phyloP scores from a whole-genome alignment of 1,140 invertebrate species.

The Apis cerana region DNA sequence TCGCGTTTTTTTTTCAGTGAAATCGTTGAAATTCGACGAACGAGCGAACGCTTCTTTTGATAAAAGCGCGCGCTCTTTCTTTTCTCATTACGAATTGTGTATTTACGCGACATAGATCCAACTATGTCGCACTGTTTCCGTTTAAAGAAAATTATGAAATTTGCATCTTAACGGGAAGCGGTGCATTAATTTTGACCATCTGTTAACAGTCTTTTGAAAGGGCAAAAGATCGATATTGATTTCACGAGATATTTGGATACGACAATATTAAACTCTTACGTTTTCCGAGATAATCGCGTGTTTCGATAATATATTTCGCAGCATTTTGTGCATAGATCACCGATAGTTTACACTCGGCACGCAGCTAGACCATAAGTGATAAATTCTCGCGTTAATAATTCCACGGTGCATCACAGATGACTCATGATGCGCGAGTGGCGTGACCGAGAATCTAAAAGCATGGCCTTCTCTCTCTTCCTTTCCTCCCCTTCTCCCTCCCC shows the following conservation, averaged over 20 bases:
- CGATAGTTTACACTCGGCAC: slow-evolving; percentile 12
- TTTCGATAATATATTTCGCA: slow-evolving; percentile 33
- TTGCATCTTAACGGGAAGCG: slow-evolving; percentile 31
- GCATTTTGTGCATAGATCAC: not conserved
- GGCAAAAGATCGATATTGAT: not conserved
- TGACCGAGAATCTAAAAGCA: not conserved
- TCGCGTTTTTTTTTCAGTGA: not conserved
- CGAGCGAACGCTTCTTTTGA: not conserved
- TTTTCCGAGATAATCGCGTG: slow-evolving; percentile 13
- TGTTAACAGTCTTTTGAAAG: slow-evolving; percentile 27
- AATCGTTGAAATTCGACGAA: not conserved
- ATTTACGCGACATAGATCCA: not conserved
- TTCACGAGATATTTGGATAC: slow-evolving; percentile 11
- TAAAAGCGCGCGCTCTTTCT: not conserved
- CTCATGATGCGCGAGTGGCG: slow-evolving; percentile 5
- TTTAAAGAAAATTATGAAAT: slow-evolving; percentile 17
- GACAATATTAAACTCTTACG: not conserved
- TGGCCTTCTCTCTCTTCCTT: not conserved
- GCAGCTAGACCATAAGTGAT: not conserved
- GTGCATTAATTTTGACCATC: slow-evolving; percentile 43
- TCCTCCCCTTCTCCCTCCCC: no score
- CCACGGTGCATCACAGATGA: not conserved
- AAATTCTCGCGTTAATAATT: slow-evolving; percentile 35
- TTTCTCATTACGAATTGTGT: not conserved
- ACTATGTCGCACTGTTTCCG: not conserved